These are phyloP conservation scores for Uloborus plumipes DNA, from an alignment of 2,888 invertebrate genomes.

Conservation along the genomic window DNA sequence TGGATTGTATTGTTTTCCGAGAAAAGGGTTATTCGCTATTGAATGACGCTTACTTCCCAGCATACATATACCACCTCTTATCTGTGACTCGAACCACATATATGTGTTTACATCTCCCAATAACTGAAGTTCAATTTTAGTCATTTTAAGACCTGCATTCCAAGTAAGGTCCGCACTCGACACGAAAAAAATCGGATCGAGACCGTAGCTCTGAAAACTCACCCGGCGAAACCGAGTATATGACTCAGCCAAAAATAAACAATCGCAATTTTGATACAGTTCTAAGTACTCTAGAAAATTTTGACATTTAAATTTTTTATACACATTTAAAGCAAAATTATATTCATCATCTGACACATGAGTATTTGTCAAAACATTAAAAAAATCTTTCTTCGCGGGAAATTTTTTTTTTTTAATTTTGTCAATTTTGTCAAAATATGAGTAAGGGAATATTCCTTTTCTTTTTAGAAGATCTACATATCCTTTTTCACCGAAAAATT, in stretches of 20 bases:
- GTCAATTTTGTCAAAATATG: conserved; percentile 10
- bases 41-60: background rate
- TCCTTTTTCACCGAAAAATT: background rate
- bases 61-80: background rate
- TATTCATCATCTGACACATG: conserved; percentile 21
- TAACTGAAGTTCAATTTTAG: conserved; percentile 66
- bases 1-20: background rate
- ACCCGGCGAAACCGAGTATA: conserved; percentile 17
- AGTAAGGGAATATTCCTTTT: conserved; percentile 33
- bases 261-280: conserved; percentile 20
- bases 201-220: conserved; percentile 1
- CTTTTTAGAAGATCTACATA: background rate
- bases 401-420: conserved; percentile 12
- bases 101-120: background rate
- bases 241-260: conserved; percentile 10
- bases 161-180: conserved; percentile 66
- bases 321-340: conserved; percentile 9
- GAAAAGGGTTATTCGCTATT: background rate
- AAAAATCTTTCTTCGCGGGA: conserved; percentile 18
- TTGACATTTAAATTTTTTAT: conserved; percentile 10
- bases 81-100: too few species aligned
- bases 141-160: conserved; percentile 68
- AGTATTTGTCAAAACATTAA: background rate
- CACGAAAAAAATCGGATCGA: conserved; percentile 15
- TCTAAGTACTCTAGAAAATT: conserved; percentile 13